Evolutionary conservation across 2,888 invertebrate genomes (phyloP), one percentile per base, ranked within the genome.

Genomic region (Dascillus cervinus): DNA sequence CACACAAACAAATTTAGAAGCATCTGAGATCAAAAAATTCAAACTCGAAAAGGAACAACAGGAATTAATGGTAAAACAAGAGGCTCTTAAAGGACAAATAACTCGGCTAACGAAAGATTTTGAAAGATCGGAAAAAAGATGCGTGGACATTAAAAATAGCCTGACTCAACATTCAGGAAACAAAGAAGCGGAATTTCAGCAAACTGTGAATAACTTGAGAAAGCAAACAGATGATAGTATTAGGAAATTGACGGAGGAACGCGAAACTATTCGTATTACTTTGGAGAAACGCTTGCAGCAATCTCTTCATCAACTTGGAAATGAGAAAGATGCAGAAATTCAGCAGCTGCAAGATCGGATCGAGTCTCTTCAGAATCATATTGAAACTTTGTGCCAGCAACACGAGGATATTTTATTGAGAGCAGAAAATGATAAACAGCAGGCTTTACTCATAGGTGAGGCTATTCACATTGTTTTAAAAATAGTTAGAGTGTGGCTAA

Each of bases 381-480:
- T 92, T 11, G 88, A 90, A 47, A 82, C 80, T 51, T 65, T 92
- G n/a, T 82, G 87, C 53, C 76, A 91, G 53, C 94, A 95, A 50
- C 87, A 94, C 44, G 94, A 95, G 53, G 94, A 94, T 57, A 79
- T 89, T 1, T 74, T 94, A 60, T 67, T 94, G 22, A 67, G 91
- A 27, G 91, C 92, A 0, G 94, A 95, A 67, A 92, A 91, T 58
- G 94, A 95, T 52, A 92, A 94, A 49, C 94, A 95, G 52, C 92
- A 94, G 67, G 87, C 91, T 11, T 65, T 88, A 33, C 69, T 92
- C 8, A 79, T 94, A 59, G 81, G 87, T 82, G 13, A 22, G 6
- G 25, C n/a, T n/a, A n/a, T n/a, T n/a, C n/a, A n/a, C n/a, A n/a
- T n/a, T n/a, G n/a, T n/a, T n/a, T n/a, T n/a, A n/a, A n/a, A n/a